Percentiles rank a stretch among this genome's conserved stretches.
Conservation (phyloP, 2,888 invertebrate genomes). For the Scaptomyza caliginosa region DNA sequence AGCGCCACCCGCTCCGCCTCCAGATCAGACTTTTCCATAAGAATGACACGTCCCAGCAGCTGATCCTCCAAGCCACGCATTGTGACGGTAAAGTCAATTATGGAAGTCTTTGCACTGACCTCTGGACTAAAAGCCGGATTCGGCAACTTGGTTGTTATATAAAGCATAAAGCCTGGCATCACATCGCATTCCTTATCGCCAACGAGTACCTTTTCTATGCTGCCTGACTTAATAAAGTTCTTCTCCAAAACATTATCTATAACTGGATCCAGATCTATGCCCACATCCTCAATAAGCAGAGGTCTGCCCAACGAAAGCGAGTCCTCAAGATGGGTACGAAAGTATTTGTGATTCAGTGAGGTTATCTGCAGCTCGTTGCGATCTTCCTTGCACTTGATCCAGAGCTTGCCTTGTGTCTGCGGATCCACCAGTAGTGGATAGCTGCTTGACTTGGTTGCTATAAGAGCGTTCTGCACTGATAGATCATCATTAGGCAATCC, state of each 20-base stretch:
- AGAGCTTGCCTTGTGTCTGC: conserved; percentile 98
- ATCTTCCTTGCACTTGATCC: conserved; percentile 97
- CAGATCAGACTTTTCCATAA: conserved; percentile 97
- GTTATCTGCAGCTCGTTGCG: conserved; percentile 96
- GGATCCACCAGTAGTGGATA: conserved; percentile 97
- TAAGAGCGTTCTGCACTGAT: conserved; percentile 97
- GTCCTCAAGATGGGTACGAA: conserved; percentile 95
- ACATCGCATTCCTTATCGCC: conserved; percentile 99
- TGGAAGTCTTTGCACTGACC: conserved; percentile 97
- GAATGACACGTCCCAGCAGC: conserved; percentile 94
- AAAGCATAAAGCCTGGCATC: conserved; percentile 97
- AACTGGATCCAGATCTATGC: conserved; percentile 97
- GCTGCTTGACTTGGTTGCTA: conserved; percentile 97
- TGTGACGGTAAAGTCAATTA: conserved; percentile 98
- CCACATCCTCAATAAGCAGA: conserved; percentile 96
- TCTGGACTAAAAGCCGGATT: conserved; percentile 99
- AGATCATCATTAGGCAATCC: conserved; percentile 98
- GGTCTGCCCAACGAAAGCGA: conserved; percentile 94
- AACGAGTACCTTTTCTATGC: conserved; percentile 96
- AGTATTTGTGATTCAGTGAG: conserved; percentile 97
- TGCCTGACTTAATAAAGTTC: conserved; percentile 98
- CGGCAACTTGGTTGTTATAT: conserved; percentile 97
- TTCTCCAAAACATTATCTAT: conserved; percentile 98
- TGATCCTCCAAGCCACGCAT: conserved; percentile 98
- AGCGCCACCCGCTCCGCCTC: conserved; percentile 96